Conservation (phyloP, 2,113 vertebrate genomes). For the Sphyrna mokarran region DNA sequence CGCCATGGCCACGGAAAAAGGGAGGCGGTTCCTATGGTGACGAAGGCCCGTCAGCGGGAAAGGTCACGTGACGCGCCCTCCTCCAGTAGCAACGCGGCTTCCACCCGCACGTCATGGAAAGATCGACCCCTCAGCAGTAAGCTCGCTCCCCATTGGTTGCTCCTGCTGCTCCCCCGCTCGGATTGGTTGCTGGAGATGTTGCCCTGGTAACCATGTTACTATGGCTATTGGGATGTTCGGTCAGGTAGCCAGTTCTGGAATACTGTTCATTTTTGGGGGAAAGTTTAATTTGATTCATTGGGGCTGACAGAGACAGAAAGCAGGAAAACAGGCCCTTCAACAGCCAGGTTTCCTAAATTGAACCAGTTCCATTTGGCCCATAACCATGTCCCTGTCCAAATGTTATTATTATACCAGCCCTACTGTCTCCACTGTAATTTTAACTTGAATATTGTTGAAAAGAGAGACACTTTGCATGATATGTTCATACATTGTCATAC, state of each 20-base stretch:
- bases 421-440: too few relatives aligned
- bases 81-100: not conserved
- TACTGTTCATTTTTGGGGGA: not conserved
- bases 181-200: not conserved
- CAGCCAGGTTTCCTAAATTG: too few relatives aligned
- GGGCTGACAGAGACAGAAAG: too few relatives aligned
- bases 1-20: not conserved
- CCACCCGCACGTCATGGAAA: not conserved
- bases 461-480: too few relatives aligned
- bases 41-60: not conserved
- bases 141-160: not conserved
- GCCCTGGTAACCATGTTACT: not conserved
- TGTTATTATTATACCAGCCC: too few relatives aligned
- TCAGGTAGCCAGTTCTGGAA: not conserved
- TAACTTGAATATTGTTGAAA: too few relatives aligned
- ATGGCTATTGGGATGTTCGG: not conserved
- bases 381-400: too few relatives aligned
- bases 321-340: too few relatives aligned
- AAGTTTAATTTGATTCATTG: not conserved
- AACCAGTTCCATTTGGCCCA: too few relatives aligned
- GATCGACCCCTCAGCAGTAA: not conserved
- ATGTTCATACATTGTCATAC: too few relatives aligned
- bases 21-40: conserved; percentile 17
- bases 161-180: not conserved
- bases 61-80: not conserved